Conservation (phyloP, 2,888 invertebrate genomes). For the Meiosimyza decipiens region DNA sequence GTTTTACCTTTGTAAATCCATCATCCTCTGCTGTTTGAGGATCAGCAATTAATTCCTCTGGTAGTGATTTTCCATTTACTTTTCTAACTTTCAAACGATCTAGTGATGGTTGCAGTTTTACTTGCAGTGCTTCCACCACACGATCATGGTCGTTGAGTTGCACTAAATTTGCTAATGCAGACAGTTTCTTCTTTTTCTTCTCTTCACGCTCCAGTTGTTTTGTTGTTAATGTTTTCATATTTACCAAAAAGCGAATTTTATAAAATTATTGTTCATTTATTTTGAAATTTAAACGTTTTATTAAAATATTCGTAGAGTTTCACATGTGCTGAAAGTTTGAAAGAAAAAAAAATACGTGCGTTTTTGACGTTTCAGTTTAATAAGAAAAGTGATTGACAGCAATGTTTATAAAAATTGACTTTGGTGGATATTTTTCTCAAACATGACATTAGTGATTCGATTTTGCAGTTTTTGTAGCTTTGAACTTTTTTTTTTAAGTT, state of each 20-base stretch:
- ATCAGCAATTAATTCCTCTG: neutral
- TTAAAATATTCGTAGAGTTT: neutral
- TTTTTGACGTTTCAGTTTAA: slow-evolving; percentile 4
- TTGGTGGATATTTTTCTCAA: slow-evolving; percentile 5
- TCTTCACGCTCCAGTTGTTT: slow-evolving; percentile 71
- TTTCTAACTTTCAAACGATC: neutral
- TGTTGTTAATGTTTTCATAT: slow-evolving; percentile 61
- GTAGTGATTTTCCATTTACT: neutral
- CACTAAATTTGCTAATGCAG: slow-evolving; percentile 72
- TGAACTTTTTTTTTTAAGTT: too few species aligned
- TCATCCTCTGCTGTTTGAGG: slow-evolving; percentile 44
- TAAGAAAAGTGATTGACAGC: neutral
- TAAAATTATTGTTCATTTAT: slow-evolving; percentile 4
- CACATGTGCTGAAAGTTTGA: neutral
- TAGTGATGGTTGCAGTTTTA: slow-evolving; percentile 38
- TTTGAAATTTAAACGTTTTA: neutral
- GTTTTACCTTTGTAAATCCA: slow-evolving; percentile 51
- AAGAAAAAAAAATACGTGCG: slow-evolving; percentile 17
- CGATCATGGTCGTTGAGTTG: slow-evolving; percentile 73
- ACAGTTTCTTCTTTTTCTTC: slow-evolving; percentile 74
- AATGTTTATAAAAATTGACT: neutral
- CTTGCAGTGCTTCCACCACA: slow-evolving; percentile 45
- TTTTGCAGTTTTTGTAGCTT: too few species aligned
- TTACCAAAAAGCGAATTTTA: slow-evolving; percentile 1
- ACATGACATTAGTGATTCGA: neutral